Evolutionary conservation across 1,140 invertebrate species (phyloP).

Genomic region (Bombus haemorrhoidalis): DNA sequence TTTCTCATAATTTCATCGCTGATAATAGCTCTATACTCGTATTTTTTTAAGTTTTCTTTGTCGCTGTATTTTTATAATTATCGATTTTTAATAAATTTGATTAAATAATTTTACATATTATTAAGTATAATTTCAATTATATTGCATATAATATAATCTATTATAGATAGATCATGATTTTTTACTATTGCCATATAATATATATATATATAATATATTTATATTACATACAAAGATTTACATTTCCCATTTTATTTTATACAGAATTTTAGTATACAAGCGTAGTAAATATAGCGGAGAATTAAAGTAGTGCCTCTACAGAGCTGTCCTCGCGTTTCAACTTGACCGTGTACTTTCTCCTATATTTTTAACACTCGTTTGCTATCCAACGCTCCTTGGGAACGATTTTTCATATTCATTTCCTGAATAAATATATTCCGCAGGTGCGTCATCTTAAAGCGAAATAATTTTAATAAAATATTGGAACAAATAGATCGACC

Average conservation of each 20-base stretch:
- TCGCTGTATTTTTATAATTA: background rate
- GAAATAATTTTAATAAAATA: background rate
- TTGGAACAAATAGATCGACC: background rate
- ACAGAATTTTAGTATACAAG: background rate
- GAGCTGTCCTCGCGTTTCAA: conserved; percentile 5
- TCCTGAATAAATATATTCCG: background rate
- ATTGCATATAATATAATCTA: background rate
- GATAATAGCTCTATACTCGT: background rate
- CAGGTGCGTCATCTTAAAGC: background rate
- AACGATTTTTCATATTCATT: background rate
- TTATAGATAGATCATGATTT: background rate
- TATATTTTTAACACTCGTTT: background rate
- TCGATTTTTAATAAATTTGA: background rate
- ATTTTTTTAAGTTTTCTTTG: background rate
- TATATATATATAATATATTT: background rate
- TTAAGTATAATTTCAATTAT: background rate
- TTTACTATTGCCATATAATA: background rate
- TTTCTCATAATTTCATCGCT: background rate
- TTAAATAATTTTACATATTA: background rate
- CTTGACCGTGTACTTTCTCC: conserved; percentile 30
- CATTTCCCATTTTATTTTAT: background rate
- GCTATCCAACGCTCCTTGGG: background rate
- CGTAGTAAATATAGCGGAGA: background rate
- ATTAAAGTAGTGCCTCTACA: background rate
- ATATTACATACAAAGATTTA: background rate